Conservation (phyloP, 2,797 vertebrate genomes). For the Hoplostethus mediterraneus region DNA sequence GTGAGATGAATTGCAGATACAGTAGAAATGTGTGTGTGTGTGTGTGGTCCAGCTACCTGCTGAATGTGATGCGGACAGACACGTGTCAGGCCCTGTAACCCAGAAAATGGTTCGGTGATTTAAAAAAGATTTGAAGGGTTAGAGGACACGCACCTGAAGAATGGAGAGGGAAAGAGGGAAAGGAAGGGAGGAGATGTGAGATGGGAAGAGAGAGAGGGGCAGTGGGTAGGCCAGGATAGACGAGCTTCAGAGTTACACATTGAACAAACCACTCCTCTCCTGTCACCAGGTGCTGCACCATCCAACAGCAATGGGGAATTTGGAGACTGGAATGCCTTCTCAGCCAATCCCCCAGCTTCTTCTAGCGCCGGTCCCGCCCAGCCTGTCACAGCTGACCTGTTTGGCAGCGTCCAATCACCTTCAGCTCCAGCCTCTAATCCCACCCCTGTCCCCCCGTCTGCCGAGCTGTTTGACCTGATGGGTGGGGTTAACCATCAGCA, state of each 20-base stretch:
- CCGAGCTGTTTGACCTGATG: conserved; percentile 95
- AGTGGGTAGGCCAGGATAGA: background rate
- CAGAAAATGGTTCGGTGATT: too few relatives aligned
- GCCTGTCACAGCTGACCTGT: conserved; percentile 84
- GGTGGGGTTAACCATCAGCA: conserved; percentile 83
- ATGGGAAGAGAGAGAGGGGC: background rate
- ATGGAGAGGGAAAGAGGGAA: background rate
- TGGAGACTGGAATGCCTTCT: conserved; percentile 96
- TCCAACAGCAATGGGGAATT: conserved; percentile 94
- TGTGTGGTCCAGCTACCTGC: too few relatives aligned
- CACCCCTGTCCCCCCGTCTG: conserved; percentile 82
- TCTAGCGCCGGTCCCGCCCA: conserved; percentile 70
- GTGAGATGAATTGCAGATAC: too few relatives aligned
- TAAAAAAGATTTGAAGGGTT: too few relatives aligned
- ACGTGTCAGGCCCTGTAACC: too few relatives aligned
- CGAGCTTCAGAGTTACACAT: background rate
- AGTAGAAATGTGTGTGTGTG: too few relatives aligned
- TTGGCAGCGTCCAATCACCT: conserved; percentile 79
- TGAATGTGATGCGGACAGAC: background rate
- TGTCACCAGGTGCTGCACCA: conserved; percentile 80
- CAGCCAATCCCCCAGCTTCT: conserved; percentile 80
- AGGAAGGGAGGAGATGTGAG: background rate
- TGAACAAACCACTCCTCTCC: conserved; percentile 5
- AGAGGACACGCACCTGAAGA: too few relatives aligned
- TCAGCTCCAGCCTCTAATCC: conserved; percentile 64